These are phyloP conservation scores for Drosophila histrio DNA, from an alignment of 2,888 invertebrate genomes.

Conservation along the genomic window DNA sequence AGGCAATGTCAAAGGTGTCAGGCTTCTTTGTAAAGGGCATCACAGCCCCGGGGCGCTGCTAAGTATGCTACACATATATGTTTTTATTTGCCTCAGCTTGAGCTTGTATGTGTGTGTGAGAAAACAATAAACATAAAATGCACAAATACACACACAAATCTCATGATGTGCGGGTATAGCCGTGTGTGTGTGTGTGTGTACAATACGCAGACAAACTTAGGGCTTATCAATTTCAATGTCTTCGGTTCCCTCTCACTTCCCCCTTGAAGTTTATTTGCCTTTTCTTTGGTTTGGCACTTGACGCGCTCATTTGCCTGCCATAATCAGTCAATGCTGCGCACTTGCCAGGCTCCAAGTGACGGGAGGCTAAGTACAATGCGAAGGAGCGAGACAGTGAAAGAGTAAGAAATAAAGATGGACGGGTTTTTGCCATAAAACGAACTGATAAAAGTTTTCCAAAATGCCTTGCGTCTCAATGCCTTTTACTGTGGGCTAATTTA, in stretches of 20 bases:
- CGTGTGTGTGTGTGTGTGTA: slow-evolving; percentile 24
- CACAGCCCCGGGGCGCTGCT: slow-evolving; percentile 1
- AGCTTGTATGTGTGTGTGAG: slow-evolving; percentile 30
- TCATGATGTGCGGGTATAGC: slow-evolving; percentile 17
- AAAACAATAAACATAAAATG: slow-evolving; percentile 72
- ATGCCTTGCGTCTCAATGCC: slow-evolving; percentile 46
- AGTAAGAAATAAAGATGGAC: not conserved
- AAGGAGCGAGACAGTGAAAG: not conserved
- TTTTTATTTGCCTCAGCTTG: slow-evolving; percentile 7
- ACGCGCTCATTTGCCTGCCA: slow-evolving; percentile 62
- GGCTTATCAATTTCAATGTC: slow-evolving; percentile 69
- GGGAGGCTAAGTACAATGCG: not conserved
- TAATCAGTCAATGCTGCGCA: slow-evolving; percentile 61
- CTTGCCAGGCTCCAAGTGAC: not conserved
- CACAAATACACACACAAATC: slow-evolving; percentile 44
- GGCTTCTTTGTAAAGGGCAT: slow-evolving; percentile 5
- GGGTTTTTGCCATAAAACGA: slow-evolving; percentile 45
- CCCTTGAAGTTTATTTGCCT: slow-evolving; percentile 12
- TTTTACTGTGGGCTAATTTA: slow-evolving; percentile 67
- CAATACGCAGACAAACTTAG: slow-evolving; percentile 38
- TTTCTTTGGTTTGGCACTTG: slow-evolving; percentile 48
- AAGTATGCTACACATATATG: slow-evolving; percentile 22
- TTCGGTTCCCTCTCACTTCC: not conserved
- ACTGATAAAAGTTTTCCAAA: slow-evolving; percentile 65
- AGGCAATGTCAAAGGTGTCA: slow-evolving; percentile 30